A percentile compares a stretch with the other conserved stretches of the same genome.
Conservation (phyloP, 2,888 invertebrate species). For the Bembecia ichneumoniformis region DNA sequence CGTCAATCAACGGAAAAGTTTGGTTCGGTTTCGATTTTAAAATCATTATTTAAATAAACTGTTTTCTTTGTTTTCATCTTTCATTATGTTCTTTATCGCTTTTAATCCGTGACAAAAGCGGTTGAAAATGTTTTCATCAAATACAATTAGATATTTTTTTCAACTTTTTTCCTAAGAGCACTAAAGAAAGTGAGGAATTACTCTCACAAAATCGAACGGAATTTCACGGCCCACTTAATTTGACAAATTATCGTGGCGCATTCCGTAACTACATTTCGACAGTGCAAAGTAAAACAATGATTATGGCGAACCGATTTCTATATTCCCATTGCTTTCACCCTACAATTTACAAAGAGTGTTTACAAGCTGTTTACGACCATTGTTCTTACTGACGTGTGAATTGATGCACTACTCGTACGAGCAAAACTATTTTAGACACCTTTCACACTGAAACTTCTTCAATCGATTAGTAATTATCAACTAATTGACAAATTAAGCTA, state of each 20-base stretch:
- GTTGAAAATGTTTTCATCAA: too few relatives aligned
- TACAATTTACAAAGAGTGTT: conserved; percentile 28
- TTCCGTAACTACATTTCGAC: conserved; percentile 1
- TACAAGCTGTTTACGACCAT: conserved; percentile 36
- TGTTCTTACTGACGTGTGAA: conserved; percentile 32
- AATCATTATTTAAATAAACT: too few relatives aligned
- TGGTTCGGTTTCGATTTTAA: too few relatives aligned
- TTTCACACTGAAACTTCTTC: too few relatives aligned
- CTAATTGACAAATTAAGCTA: too few relatives aligned
- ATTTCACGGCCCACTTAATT: conserved; percentile 38
- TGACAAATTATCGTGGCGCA: conserved; percentile 19
- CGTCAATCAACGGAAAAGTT: too few relatives aligned
- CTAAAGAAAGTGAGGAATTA: background rate
- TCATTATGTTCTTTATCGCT: too few relatives aligned
- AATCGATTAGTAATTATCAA: too few relatives aligned
- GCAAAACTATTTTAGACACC: too few relatives aligned
- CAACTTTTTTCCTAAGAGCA: background rate
- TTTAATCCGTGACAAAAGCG: too few relatives aligned
- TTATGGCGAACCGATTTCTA: conserved; percentile 42
- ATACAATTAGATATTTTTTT: too few relatives aligned
- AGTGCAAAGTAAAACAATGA: conserved; percentile 13
- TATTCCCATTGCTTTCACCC: conserved; percentile 56
- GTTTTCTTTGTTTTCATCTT: too few relatives aligned
- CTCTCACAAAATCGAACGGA: conserved; percentile 17
- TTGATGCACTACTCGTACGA: conserved; percentile 5